Evolutionary conservation across 2,888 invertebrate species (phyloP).

Genomic region (Caenorhabditis doughertyi): DNA sequence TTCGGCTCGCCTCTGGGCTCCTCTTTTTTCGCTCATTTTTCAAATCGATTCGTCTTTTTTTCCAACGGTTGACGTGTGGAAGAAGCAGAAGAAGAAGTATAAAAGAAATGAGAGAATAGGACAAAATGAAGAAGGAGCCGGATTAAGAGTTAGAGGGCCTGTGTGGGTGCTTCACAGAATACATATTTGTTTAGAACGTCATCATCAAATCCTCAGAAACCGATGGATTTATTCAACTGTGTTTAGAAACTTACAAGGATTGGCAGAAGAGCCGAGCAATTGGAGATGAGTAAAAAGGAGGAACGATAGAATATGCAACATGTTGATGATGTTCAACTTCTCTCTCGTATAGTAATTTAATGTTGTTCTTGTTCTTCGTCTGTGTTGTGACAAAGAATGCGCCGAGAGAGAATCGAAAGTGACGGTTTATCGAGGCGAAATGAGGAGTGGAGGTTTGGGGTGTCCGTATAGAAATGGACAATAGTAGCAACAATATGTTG

Average conservation of each 20-base stretch:
- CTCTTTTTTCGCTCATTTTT: conserved; percentile 36
- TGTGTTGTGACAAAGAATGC: conserved; percentile 26
- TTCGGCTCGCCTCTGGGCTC: conserved; percentile 11
- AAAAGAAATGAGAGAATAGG: conserved; percentile 30
- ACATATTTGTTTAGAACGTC: conserved; percentile 52
- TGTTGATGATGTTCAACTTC: conserved; percentile 4
- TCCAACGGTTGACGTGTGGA: conserved; percentile 23
- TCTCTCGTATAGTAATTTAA: conserved; percentile 50
- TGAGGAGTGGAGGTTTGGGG: conserved; percentile 16
- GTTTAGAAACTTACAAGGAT: conserved; percentile 43
- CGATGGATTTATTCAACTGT: background rate
- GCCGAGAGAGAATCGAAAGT: conserved; percentile 59
- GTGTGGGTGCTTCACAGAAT: conserved; percentile 11
- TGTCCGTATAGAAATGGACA: conserved; percentile 12
- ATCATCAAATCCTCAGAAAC: background rate
- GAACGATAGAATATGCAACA: conserved; percentile 56
- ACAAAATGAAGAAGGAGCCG: conserved; percentile 16
- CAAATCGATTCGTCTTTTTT: conserved; percentile 47
- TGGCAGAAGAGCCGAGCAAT: conserved; percentile 15
- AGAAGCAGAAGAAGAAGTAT: conserved; percentile 1
- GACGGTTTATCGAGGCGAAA: conserved; percentile 57
- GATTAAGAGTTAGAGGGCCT: conserved; percentile 29
- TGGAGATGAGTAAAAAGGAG: conserved; percentile 51
- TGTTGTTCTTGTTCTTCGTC: conserved; percentile 37
- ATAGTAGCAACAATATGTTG: conserved; percentile 49